These are phyloP conservation scores for Thaumatotibia leucotreta DNA, from an alignment of 1,140 invertebrate species.

Conservation along the genomic window DNA sequence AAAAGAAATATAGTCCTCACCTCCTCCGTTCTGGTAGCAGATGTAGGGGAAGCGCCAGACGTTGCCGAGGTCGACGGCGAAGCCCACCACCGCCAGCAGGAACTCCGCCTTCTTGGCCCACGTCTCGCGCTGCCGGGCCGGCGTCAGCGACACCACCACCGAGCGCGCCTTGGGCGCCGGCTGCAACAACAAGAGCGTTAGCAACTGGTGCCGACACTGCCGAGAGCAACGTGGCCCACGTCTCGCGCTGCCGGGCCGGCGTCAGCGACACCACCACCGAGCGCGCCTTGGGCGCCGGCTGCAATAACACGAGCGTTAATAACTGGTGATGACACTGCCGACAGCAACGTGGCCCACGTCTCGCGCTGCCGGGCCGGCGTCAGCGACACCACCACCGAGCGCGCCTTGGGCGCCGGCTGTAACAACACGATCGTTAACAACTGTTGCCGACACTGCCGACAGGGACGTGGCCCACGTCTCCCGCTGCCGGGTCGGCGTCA, in stretches of 20 bases:
- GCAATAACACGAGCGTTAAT: too few species aligned
- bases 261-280: too few species aligned
- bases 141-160: conserved; percentile 80
- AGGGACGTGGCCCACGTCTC: too few species aligned
- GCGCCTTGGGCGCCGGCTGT: neutral
- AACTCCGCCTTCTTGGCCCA: conserved; percentile 94
- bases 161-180: conserved; percentile 68
- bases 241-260: too few species aligned
- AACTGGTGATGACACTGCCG: conserved; percentile 86
- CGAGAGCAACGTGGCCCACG: too few species aligned
- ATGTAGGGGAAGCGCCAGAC: conserved; percentile 84
- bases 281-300: conserved; percentile 74
- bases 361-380: conserved; percentile 80
- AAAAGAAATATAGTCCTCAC: too few species aligned
- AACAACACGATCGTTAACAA: too few species aligned
- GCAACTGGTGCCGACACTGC: neutral
- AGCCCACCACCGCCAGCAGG: conserved; percentile 90
- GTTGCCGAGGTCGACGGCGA: conserved; percentile 85
- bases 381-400: conserved; percentile 75
- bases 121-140: conserved; percentile 80
- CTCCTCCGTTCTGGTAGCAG: conserved; percentile 88
- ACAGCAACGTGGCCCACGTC: conserved; percentile 89
- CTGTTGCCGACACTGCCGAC: too few species aligned
- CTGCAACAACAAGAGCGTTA: neutral
- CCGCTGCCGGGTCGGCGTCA: too few species aligned